Conservation (phyloP, 2,113 vertebrate species). For the Charadrius vociferus region DNA sequence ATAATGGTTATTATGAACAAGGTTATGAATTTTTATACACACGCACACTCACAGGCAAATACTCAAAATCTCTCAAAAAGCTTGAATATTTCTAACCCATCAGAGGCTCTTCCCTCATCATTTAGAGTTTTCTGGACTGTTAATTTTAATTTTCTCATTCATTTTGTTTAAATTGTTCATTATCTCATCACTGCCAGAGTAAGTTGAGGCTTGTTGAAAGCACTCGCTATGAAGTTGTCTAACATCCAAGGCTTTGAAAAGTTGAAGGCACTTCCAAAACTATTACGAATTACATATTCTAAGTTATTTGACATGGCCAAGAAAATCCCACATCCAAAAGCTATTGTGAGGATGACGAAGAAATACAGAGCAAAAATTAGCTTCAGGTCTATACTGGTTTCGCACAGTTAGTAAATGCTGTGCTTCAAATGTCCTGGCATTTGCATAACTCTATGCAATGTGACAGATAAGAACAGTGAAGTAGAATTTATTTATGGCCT, state of each 20-base stretch:
- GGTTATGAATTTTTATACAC: constrained; percentile 29
- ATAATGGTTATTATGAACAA: neutral
- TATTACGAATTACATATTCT: neutral
- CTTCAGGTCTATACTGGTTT: neutral
- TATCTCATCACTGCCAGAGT: constrained; percentile 18
- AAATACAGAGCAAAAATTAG: neutral
- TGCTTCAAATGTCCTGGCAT: neutral
- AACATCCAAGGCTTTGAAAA: constrained; percentile 15
- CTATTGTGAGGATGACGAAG: neutral
- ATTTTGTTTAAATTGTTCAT: constrained; percentile 55
- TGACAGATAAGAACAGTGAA: neutral
- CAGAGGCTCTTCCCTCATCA: constrained; percentile 31
- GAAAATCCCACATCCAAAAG: neutral
- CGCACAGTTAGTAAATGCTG: neutral
- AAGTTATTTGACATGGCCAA: neutral
- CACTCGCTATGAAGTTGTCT: constrained; percentile 15
- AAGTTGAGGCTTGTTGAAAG: constrained; percentile 30
- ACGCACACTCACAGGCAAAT: neutral
- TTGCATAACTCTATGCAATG: neutral
- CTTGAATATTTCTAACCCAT: constrained; percentile 1
- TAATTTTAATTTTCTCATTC: constrained; percentile 63
- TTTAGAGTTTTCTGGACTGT: constrained; percentile 48
- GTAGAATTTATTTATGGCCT: neutral
- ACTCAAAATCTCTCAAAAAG: constrained; percentile 19
- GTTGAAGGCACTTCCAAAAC: neutral